Base-by-base conservation (phyloP, 2,113 vertebrate genomes). In the Miniopterus natalensis region DNA sequence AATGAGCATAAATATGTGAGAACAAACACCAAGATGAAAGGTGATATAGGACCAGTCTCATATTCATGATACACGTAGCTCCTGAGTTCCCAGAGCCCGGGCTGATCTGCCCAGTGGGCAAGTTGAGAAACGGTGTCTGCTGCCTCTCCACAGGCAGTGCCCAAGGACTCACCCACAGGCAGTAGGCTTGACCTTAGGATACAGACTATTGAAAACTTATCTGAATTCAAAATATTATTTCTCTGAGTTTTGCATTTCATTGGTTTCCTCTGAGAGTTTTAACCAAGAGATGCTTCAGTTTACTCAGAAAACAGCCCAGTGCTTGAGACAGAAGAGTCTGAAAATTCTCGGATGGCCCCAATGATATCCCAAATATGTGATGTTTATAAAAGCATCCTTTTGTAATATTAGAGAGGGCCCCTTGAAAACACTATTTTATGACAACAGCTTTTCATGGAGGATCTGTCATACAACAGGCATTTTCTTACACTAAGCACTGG, bases 221-320 rank as follows among this genome's bases (percentile, higher is more conserved):
- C 66, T 88, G 71, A 92, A 90, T 94, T 80, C 29, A 49, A 93
- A 95, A 88, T 65, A 5, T n/a, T 85, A 51, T 45, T 88, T 92
- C 81, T 65, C 90, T 87, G 75, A 73, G 13, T 61, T 92, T 75
- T 66, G 17, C 53, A 93, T 80, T 71, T 91, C 83, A 79, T 63
- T 90, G 45, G 42, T 73, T 90, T 94, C 57, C 31, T 85, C 83
- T 88, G 51, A 83, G 42, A 36, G 6, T 90, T 70, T 94, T 88
- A 94, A 57, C 70, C 57, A 90, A 92, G 89, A 92, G 63, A 77
- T 75, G 8, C 17, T 84, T 75, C 47, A 1, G 21, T 79, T 78
- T 95, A 25, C 65, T 59, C 68, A 79, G 51, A 77, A 95, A 70
- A 95, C 2, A 77, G 36, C 4, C 31, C 11, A 55, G 25, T 74